Conservation (phyloP, 1,140 invertebrate species). For the Scaptomyza hsui region DNA sequence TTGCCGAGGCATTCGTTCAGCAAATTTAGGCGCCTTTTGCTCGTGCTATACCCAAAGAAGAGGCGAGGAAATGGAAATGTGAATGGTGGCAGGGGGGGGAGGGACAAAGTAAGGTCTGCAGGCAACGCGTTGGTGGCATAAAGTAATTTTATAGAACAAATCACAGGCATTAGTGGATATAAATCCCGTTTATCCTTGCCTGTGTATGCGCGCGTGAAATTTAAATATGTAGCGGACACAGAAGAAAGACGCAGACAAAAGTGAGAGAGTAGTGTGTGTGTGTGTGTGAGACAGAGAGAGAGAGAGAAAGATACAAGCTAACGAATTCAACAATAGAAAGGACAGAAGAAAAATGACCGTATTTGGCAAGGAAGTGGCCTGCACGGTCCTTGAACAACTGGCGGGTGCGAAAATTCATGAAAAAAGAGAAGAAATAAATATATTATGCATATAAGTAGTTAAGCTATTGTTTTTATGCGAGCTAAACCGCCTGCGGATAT, state of each 20-base stretch:
- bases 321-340: conserved; percentile 52
- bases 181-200: conserved; percentile 80
- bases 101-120: conserved; percentile 33
- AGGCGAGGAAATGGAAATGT: background rate
- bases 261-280: too few species aligned
- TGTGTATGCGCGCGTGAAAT: conserved; percentile 79
- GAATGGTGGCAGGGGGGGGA: background rate
- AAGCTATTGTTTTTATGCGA: conserved; percentile 50
- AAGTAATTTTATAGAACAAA: conserved; percentile 83
- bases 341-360: conserved; percentile 63
- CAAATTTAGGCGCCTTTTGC: conserved; percentile 51
- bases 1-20: conserved; percentile 45
- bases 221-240: conserved; percentile 65
- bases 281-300: conserved; percentile 1
- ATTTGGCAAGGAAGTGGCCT: conserved; percentile 51
- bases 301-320: background rate
- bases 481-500: conserved; percentile 17
- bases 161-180: conserved; percentile 80
- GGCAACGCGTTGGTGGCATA: conserved; percentile 69
- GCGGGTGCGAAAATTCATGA: conserved; percentile 52
- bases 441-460: conserved; percentile 20
- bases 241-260: conserved; percentile 4
- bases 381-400: conserved; percentile 44
- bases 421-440: conserved; percentile 7
- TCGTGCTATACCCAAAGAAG: conserved; percentile 18